Evolutionary conservation across 2,113 vertebrate genomes (phyloP).

Genomic region (Hippocampus abdominalis): DNA sequence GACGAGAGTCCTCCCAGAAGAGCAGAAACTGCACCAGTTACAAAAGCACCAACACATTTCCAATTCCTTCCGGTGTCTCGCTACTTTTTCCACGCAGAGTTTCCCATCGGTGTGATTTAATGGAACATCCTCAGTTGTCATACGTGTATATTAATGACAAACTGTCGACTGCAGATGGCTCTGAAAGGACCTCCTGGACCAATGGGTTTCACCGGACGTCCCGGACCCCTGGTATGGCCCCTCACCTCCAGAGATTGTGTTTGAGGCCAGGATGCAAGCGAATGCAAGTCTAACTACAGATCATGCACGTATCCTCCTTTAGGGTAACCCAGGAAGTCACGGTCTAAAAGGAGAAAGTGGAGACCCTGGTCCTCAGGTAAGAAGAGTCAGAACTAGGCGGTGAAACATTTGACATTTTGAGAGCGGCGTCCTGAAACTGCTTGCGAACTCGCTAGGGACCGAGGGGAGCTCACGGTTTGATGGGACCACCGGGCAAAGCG

Average conservation of each 20-base stretch:
- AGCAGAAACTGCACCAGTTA: neutral
- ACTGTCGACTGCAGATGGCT: conserved; percentile 79
- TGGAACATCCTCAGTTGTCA: neutral
- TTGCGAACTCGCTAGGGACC: conserved; percentile 75
- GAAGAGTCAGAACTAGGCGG: neutral
- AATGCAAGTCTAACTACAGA: neutral
- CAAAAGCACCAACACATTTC: neutral
- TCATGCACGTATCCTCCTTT: conserved; percentile 28
- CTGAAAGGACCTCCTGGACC: conserved; percentile 93
- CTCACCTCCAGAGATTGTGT: conserved; percentile 14
- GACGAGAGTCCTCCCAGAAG: neutral
- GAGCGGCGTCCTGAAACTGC: neutral
- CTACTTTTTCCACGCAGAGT: neutral
- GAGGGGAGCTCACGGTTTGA: conserved; percentile 84
- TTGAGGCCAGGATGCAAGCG: neutral
- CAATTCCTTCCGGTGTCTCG: neutral
- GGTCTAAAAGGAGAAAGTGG: conserved; percentile 93
- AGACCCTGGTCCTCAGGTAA: conserved; percentile 92
- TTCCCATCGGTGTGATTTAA: neutral
- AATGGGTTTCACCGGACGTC: conserved; percentile 95
- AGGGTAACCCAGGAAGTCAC: conserved; percentile 85
- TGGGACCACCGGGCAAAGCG: conserved; percentile 85
- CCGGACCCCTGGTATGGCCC: conserved; percentile 87
- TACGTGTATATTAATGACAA: neutral
- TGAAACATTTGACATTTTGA: neutral